Evolutionary conservation across 2,888 invertebrate genomes (phyloP), one percentile per base, ranked within the genome.

Genomic region (Heliconius ethilla): DNA sequence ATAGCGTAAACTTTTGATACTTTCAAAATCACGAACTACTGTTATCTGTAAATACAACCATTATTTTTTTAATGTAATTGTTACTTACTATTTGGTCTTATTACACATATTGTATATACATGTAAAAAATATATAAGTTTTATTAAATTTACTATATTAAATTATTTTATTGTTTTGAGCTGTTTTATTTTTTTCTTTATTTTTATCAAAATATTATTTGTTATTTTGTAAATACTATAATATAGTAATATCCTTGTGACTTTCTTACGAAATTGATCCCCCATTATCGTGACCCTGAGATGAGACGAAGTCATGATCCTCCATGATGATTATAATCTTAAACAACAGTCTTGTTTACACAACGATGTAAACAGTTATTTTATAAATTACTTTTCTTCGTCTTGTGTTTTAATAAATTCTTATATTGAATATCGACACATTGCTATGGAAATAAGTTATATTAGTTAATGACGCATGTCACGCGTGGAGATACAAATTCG

Each of bases 401-500:
- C 40, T 40, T 15, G 13, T 37, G 7, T 69, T 69, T 40, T 69
- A 69, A 40, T 67, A 67, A 67, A 11, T 37, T 22, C 66, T 11
- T 67, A 69, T 78, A 77, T 59, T 45, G 62, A 72, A 70, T 15
- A 59, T 72, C 33, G 59, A n/a, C 13, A 72, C 33, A 33, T 55
- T 29, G 25, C 51, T 76, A 72, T 76, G 76, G 70, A 72, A 66
- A 72, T 76, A 72, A 66, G 33, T 65, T 76, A 69, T 69, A 65
- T 80, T 79, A 81, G 81, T 79, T 81, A 83, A 83, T 85, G 83
- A 84, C 81, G 81, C 83, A 84, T 83, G 78, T 82, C 81, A 83
- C 83, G 85, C 80, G 79, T 77, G 77, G 83, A 65, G 65, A 77
- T 79, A 82, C 81, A 80, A 78, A 82, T 82, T 82, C 75, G 75